Evolutionary conservation across 2,113 vertebrate genomes (phyloP), one percentile per base, ranked within the genome.

Genomic region (Zingel zingel): DNA sequence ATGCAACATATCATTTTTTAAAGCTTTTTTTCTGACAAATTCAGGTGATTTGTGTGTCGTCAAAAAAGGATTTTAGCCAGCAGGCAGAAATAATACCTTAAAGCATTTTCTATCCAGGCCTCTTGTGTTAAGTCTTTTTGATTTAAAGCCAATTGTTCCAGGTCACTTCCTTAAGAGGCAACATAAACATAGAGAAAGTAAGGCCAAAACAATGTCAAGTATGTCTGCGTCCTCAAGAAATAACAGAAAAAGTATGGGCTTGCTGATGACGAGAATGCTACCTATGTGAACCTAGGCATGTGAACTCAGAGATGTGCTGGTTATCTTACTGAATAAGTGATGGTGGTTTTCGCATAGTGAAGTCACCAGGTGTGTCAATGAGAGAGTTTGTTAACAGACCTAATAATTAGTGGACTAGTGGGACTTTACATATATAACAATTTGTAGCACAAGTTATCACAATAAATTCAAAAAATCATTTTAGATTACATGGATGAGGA

Each of bases 181-280:
- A 64, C 82, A 82, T 63, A 92, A 94, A 96, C 92, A 89, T 93
- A 94, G 94, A 92, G 90, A 95, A 95, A 93, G 94, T 89, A 58
- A 85, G 90, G 93, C 92, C 91, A 91, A 94, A 93, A 92, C 88
- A 88, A 90, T 95, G 94, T 95, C 94, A 96, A 95, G 95, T 92
- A 94, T 91, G 88, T 89, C 94, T 90, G 91, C 87, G 83, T 92
- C 91, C 88, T 86, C 86, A 84, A 93, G 93, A 61, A 56, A 89
- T 10, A 45, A 66, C 63, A 85, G 93, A 83, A 83, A 90, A n/a
- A 54, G 77, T 3, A 45, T 5, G 27, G 33, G 39, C n/a, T 27
- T 3, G 10, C 15, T 23, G 25, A 21, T 54, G 23, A 59, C 1
- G 5, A 61, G 21, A 65, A 67, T 39, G 53, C n/a, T 16, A 18